A percentile compares a stretch with the other conserved stretches of the same genome.
Evolutionary conservation across 2,888 invertebrate species (phyloP).

Genomic region (Orchesella flavescens): DNA sequence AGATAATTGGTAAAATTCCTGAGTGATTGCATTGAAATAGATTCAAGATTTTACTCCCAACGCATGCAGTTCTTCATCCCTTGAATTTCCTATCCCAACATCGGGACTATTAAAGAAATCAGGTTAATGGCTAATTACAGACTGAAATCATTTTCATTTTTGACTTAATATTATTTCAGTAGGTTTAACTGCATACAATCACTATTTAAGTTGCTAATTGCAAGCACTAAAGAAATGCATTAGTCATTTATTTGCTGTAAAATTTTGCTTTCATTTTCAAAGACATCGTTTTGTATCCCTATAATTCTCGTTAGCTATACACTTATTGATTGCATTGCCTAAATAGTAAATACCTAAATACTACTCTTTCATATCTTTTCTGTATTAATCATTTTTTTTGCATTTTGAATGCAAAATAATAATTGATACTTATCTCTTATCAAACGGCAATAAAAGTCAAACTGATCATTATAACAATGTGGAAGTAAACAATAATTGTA

Average conservation of each 20-base stretch:
- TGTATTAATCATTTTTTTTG: neutral
- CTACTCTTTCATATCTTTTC: neutral
- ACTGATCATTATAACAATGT: neutral
- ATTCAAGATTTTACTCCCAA: no score
- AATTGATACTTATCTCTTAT: neutral
- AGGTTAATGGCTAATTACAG: no score
- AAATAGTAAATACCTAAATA: neutral
- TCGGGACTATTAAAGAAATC: no score
- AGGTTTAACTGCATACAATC: no score
- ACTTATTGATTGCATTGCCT: neutral
- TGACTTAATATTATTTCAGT: no score
- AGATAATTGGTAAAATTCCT: no score
- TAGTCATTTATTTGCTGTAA: neutral
- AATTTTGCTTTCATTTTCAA: neutral
- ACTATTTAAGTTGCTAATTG: no score
- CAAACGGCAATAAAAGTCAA: constrained; percentile 10
- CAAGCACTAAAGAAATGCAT: no score
- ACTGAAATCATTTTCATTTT: no score
- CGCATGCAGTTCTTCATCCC: no score
- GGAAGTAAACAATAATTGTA: neutral
- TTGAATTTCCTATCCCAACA: no score
- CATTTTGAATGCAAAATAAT: neutral
- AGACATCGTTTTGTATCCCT: neutral
- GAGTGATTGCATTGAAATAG: no score
- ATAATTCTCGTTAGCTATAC: neutral